Base-by-base conservation (phyloP, 30 jellyfish, hydroid and myxozoan species). In the Pelagia noctiluca region DNA sequence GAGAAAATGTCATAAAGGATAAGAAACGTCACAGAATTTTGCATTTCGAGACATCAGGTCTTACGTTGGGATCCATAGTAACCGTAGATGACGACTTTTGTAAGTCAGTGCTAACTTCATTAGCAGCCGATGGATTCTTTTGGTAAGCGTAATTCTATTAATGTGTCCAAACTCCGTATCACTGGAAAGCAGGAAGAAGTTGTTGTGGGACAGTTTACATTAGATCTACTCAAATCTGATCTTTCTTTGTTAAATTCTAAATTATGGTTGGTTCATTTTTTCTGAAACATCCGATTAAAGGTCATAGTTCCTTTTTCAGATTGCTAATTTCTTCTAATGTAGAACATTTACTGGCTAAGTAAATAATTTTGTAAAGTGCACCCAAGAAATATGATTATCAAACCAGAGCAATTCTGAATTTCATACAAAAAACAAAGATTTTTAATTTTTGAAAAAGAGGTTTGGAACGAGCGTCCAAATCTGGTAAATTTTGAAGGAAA, bases 71-170 rank as follows among this genome's bases (percentile, higher is more conserved):
- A 66, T 66, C 78, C 52, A 66, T 11, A 25, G 29, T 66, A 0
- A 32, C 52, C 16, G 78, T 32, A 66, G 53, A 26, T 32, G 54
- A 66, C 1, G 78, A 66, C 53, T 30, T 66, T 30, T 8, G 21
- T 1, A 7, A 66, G 52, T 66, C 78, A 8, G 54, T 66, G 3
- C 16, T 25, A 2, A 26, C 16, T 28, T 66, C 78, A 12, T 66
- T 66, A 32, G 62, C 54, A 25, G 78, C 78, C 24, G 78, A 66
- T 32, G 78, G 78, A 32, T 66, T 66, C 25, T 38, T 66, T 3
- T 46, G 29, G 35, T 49, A 35, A 33, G 32, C 16, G 16, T 42
- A 8, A 42, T 5, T 42, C 16, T 42, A 5, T 42, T 8, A 8
- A 42, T 42, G 8, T 42, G 16, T 5, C 16, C 8, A 42, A 16